Base-by-base conservation (phyloP, 1,140 invertebrate species). In the Brachystomella parvula region DNA sequence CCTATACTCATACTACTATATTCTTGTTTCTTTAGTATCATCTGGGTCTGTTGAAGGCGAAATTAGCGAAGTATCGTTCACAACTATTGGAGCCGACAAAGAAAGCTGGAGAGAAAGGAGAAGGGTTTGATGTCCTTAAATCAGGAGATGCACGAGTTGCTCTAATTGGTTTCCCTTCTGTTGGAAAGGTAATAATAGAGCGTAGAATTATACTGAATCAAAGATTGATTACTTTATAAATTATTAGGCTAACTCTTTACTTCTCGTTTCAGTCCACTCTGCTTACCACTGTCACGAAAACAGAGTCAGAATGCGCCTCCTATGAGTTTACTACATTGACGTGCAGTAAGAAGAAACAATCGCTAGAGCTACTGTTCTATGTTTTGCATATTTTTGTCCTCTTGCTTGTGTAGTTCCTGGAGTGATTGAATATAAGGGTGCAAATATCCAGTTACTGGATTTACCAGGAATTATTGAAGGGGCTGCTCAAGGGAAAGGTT, bases 251-350 rank as follows among this genome's bases (percentile, higher is more conserved):
- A 30, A 35, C 59, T 73, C 39, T 60, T 58, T 35, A 56, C 17
- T 67, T 26, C 29, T 44, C 44, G 64, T 71, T 56, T 53, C 74
- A 90, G 84, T 99, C 96, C 19, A 97, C 94, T 0, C 79, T 98
- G 64, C 79, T 98, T 60, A 94, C 89, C 74, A 96, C 92, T 0
- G 77, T 98, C 67, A 98, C 95, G 1, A 89, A 90, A 76, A 97
- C 94, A 30, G 88, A 96, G 78, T 96, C 93, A 71, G 96, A 96
- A 79, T 89, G 89, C 60, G 96, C 96, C 15, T 90, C 89, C 62
- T 99, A 99, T 79, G 97, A 99, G 81, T 99, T 99, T 78, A 99
- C 97, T 67, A 99, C 97, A 0, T 80, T 99, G 47, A 99, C 97
- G 29, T 99, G 97, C 80, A 69, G 49, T 53, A 53, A 19, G 49